A percentile compares a stretch with the other conserved stretches of the same genome.
phyloP scores from a whole-genome alignment of 2,797 vertebrate genomes.

The Molothrus ater region DNA sequence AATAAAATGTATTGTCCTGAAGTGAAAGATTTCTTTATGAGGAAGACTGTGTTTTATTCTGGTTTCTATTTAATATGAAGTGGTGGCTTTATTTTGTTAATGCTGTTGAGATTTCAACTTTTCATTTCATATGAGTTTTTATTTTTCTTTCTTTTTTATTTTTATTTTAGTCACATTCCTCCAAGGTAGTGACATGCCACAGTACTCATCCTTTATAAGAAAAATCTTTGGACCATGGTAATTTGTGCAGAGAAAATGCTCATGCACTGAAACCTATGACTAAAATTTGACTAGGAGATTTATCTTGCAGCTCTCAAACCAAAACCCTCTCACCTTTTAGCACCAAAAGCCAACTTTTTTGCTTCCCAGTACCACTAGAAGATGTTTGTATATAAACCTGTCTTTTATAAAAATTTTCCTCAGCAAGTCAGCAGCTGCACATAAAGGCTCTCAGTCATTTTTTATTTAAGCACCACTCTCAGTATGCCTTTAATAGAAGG shows the following conservation, averaged over 20 bases:
- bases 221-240: background rate
- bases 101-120: background rate
- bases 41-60: background rate
- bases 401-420: background rate
- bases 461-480: conserved; percentile 26
- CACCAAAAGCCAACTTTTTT: background rate
- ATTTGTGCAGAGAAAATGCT: background rate
- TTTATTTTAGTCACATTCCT: background rate
- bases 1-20: background rate
- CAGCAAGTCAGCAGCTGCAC: background rate
- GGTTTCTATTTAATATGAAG: background rate
- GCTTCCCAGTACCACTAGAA: background rate
- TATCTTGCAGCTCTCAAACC: background rate
- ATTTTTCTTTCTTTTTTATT: background rate
- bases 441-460: conserved; percentile 26
- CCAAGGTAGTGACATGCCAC: background rate
- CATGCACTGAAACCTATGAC: background rate
- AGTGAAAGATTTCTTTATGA: background rate
- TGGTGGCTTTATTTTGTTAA: background rate
- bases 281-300: background rate
- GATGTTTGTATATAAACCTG: background rate
- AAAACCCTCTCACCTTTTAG: background rate
- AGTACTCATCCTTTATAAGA: background rate
- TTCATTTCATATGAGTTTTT: background rate
- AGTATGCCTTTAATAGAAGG: conserved; percentile 26